Conservation (phyloP, 2,113 vertebrate genomes). For the Tinamus guttatus region DNA sequence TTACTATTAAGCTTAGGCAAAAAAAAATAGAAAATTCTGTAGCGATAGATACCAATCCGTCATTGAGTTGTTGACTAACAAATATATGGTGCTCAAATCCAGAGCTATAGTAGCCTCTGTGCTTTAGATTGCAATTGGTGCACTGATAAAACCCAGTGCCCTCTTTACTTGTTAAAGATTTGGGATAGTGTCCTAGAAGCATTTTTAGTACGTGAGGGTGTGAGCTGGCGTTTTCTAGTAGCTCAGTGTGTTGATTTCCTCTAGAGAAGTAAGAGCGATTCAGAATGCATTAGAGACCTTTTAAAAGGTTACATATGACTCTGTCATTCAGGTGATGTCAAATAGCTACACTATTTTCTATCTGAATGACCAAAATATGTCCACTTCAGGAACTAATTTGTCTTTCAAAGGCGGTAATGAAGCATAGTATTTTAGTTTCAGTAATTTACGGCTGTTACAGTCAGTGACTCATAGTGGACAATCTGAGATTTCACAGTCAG, state of each 20-base stretch:
- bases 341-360: not conserved
- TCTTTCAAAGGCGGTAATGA: not conserved
- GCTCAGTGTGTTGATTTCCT: not conserved
- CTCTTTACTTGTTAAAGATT: not conserved
- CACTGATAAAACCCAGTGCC: not conserved
- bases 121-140: not conserved
- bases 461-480: not conserved
- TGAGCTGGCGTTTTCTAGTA: not conserved
- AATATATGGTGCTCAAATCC: not conserved
- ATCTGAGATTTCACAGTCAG: not conserved
- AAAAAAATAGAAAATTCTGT: not conserved
- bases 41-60: not conserved
- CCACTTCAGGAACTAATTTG: not conserved
- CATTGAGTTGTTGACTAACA: not conserved
- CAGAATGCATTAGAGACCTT: not conserved
- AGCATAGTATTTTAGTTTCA: not conserved
- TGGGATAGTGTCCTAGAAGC: not conserved
- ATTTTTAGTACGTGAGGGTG: not conserved
- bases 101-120: not conserved
- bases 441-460: not conserved
- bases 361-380: not conserved
- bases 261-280: not conserved
- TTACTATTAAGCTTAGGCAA: not conserved
- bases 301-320: not conserved
- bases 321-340: not conserved